A percentile compares a stretch with the other conserved stretches of the same genome.
Evolutionary conservation across 2,888 invertebrate species (phyloP).

Genomic region (Dione juno): DNA sequence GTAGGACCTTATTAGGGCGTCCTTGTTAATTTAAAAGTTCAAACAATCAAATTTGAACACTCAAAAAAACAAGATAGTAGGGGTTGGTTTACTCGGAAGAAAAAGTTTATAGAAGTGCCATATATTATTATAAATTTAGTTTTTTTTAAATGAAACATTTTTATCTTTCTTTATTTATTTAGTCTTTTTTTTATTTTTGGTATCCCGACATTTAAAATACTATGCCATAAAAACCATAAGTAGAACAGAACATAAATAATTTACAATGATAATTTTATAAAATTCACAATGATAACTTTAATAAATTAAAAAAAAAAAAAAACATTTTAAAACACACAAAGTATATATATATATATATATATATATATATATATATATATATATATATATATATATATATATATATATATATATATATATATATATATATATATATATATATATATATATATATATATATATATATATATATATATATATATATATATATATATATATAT

Average conservation of each 20-base stretch:
- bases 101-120: conserved; percentile 35
- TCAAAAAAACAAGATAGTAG: conserved; percentile 53
- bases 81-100: conserved; percentile 37
- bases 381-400: not conserved
- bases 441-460: not conserved
- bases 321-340: too few relatives aligned
- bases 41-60: conserved; percentile 51
- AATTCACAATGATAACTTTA: too few relatives aligned
- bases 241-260: too few relatives aligned
- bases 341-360: not conserved
- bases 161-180: too few relatives aligned
- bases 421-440: not conserved
- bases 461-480: not conserved
- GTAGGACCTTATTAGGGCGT: conserved; percentile 40
- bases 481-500: not conserved
- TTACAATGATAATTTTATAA: too few relatives aligned
- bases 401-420: not conserved
- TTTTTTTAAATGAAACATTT: too few relatives aligned
- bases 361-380: not conserved
- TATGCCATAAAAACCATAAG: too few relatives aligned
- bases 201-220: too few relatives aligned
- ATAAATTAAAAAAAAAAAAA: too few relatives aligned
- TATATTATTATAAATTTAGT: not conserved
- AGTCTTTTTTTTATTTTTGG: too few relatives aligned
- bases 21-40: conserved; percentile 50